Evolutionary conservation across 2,888 invertebrate genomes (phyloP).

Genomic region (Deroplatys truncata): DNA sequence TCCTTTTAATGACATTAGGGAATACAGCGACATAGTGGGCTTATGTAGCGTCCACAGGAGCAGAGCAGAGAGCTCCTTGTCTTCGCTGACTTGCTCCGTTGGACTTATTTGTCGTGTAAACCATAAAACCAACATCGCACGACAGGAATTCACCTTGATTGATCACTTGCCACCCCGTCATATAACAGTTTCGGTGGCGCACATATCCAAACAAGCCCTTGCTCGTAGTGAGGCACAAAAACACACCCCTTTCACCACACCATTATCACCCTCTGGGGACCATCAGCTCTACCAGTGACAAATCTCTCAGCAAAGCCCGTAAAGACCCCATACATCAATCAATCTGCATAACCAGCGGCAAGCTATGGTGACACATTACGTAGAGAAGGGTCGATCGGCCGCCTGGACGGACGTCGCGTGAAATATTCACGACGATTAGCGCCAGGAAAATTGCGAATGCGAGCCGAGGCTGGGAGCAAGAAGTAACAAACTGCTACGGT

Average conservation of each 20-base stretch:
- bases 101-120: neutral
- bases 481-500: neutral
- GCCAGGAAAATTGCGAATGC: neutral
- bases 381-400: neutral
- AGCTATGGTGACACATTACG: neutral
- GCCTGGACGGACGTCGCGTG: neutral
- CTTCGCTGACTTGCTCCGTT: neutral
- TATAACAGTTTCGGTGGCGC: constrained; percentile 3
- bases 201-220: constrained; percentile 13
- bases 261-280: constrained; percentile 26
- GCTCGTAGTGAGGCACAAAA: constrained; percentile 17
- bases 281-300: constrained; percentile 21
- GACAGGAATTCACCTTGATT: constrained; percentile 25
- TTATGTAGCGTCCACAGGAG: too few species aligned
- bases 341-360: constrained; percentile 13
- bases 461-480: neutral
- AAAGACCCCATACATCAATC: constrained; percentile 28
- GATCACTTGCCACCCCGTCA: constrained; percentile 23
- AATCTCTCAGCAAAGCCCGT: constrained; percentile 27
- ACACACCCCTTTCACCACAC: constrained; percentile 4
- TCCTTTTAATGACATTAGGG: too few species aligned
- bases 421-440: constrained; percentile 17
- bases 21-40: too few species aligned
- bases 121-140: constrained; percentile 14
- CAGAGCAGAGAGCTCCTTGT: neutral